phyloP scores from a whole-genome alignment of 2,888 invertebrate species.

The Drosophila gaucha region DNA sequence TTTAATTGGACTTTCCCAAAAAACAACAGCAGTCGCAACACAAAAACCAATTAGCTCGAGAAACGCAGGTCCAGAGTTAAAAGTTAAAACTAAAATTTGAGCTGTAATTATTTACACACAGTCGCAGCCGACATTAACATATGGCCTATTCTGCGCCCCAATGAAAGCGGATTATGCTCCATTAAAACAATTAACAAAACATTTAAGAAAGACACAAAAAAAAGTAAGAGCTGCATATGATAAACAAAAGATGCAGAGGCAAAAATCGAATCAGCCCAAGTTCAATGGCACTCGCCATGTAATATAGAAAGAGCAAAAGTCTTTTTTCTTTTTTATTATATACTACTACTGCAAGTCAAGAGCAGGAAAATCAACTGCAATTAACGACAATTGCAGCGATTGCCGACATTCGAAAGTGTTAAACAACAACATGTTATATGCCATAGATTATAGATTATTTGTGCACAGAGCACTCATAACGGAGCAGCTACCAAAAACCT shows the following conservation, averaged over 20 bases:
- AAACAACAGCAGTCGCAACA: conserved; percentile 28
- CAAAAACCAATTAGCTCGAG: conserved; percentile 58
- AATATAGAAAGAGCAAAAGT: conserved; percentile 74
- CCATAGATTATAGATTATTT: conserved; percentile 78
- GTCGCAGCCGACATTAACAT: conserved; percentile 49
- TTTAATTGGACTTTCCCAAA: conserved; percentile 77
- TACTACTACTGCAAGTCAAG: conserved; percentile 52
- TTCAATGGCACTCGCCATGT: conserved; percentile 81
- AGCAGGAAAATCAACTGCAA: conserved; percentile 76
- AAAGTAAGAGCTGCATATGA: conserved; percentile 30
- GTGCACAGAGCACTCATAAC: conserved; percentile 26
- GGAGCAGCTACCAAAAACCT: conserved; percentile 59
- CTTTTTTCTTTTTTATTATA: conserved; percentile 26
- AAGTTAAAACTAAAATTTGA: conserved; percentile 37
- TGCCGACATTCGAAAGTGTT: conserved; percentile 71
- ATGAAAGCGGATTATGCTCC: conserved; percentile 51
- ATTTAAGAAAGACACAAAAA: background rate
- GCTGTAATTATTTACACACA: conserved; percentile 45
- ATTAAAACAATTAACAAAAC: conserved; percentile 50
- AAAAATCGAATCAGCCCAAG: conserved; percentile 60
- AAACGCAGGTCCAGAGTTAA: conserved; percentile 32
- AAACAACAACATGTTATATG: conserved; percentile 62
- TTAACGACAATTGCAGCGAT: conserved; percentile 69
- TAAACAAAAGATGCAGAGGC: conserved; percentile 10
- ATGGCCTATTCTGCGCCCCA: conserved; percentile 49